A percentile compares a stretch with the other conserved stretches of the same genome.
These are phyloP conservation scores for Maconellicoccus hirsutus DNA, from an alignment of 1,140 invertebrate species.

Conservation along the genomic window DNA sequence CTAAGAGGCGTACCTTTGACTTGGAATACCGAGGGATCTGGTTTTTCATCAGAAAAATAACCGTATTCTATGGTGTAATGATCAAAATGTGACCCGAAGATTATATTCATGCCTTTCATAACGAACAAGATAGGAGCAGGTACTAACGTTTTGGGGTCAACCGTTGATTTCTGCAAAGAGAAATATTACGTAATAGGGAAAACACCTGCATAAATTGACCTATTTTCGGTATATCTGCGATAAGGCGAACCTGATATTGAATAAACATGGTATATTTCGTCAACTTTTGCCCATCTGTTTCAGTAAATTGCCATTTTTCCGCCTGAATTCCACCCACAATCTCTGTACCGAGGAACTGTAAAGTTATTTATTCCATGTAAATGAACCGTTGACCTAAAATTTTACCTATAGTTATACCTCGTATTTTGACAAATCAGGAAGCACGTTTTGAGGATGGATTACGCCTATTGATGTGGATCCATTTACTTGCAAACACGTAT, in stretches of 20 bases:
- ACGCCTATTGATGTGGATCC: conserved; percentile 46
- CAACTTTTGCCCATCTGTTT: conserved; percentile 57
- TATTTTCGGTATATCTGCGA: not conserved
- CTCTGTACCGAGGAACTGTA: conserved; percentile 44
- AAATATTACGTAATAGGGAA: not conserved
- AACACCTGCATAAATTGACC: not conserved
- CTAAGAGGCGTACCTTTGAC: conserved; percentile 44
- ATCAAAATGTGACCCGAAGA: conserved; percentile 90
- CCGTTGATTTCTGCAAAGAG: not conserved
- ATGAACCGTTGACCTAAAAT: not conserved
- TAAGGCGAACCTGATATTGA: conserved; percentile 45
- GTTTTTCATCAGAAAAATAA: conserved; percentile 53
- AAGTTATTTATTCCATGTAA: no score
- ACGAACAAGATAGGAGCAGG: conserved; percentile 67
- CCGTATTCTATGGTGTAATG: conserved; percentile 84
- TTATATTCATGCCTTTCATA: conserved; percentile 83
- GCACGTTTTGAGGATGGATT: conserved; percentile 59
- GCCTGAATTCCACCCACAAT: conserved; percentile 48
- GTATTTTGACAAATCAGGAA: conserved; percentile 72
- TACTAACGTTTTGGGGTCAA: conserved; percentile 25
- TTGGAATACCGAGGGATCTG: conserved; percentile 54
- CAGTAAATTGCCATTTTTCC: conserved; percentile 61
- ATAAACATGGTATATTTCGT: conserved; percentile 83
- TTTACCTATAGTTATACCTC: no score
- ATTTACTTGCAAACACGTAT: conserved; percentile 75